phyloP scores from a whole-genome alignment of 2,888 invertebrate species.

The Ischnus inquisitorius region DNA sequence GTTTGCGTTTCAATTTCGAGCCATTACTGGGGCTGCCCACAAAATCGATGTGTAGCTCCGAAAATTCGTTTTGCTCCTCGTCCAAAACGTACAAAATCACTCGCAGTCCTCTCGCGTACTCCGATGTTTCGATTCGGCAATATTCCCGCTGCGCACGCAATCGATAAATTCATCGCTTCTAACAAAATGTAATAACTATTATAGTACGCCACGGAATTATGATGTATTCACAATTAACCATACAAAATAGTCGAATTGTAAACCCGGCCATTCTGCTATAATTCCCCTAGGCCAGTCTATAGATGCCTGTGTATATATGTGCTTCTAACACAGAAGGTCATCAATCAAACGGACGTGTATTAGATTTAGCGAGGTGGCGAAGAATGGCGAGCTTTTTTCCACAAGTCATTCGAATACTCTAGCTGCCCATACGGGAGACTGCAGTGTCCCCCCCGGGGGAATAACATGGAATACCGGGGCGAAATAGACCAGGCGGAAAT shows the following conservation, averaged over 20 bases:
- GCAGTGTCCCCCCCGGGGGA: no score
- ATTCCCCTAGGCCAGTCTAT: neutral
- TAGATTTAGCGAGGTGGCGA: slow-evolving; percentile 41
- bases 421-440: neutral
- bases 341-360: slow-evolving; percentile 53
- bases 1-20: slow-evolving; percentile 30
- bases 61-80: slow-evolving; percentile 9
- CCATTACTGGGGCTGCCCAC: neutral
- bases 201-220: neutral
- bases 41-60: neutral
- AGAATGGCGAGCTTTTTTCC: slow-evolving; percentile 33
- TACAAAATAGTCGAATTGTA: slow-evolving; percentile 19
- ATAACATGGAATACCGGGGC: no score
- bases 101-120: neutral
- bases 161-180: neutral
- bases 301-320: slow-evolving; percentile 3
- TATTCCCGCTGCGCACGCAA: neutral
- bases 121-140: slow-evolving; percentile 3
- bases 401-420: slow-evolving; percentile 36
- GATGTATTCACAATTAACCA: slow-evolving; percentile 30
- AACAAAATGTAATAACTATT: neutral
- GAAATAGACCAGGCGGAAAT: no score
- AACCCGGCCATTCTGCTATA: neutral
- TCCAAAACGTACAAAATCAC: slow-evolving; percentile 1
- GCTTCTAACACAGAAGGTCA: slow-evolving; percentile 39